Conservation (phyloP, 2,888 invertebrate species). For the Caenorhabditis auriculariae region DNA sequence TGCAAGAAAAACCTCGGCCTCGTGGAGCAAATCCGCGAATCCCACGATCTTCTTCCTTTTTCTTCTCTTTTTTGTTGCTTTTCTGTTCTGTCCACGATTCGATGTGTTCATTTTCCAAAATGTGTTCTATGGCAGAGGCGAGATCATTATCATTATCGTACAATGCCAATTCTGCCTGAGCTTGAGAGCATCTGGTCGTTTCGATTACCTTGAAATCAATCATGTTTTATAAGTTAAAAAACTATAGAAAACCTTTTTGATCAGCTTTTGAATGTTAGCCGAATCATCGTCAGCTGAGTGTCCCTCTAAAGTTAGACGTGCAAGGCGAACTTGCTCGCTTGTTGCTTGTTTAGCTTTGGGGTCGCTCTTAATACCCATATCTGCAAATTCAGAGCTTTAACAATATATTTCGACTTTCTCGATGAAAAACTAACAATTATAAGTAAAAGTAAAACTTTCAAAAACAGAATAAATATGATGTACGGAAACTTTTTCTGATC, state of each 20-base stretch:
- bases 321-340: constrained; percentile 43
- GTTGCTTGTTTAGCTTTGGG: constrained; percentile 34
- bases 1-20: neutral
- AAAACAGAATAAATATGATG: no score
- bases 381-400: neutral
- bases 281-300: constrained; percentile 34
- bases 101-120: constrained; percentile 44
- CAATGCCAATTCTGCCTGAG: constrained; percentile 57
- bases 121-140: constrained; percentile 47
- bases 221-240: neutral
- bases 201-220: constrained; percentile 52
- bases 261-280: constrained; percentile 35
- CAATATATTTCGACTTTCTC: no score
- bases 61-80: constrained; percentile 46
- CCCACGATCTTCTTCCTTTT: constrained; percentile 29
- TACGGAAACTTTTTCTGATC: no score
- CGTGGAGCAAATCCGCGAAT: neutral
- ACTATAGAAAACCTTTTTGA: constrained; percentile 37
- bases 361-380: constrained; percentile 47
- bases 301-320: constrained; percentile 38
- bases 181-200: constrained; percentile 51
- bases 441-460: no score
- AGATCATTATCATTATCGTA: constrained; percentile 52
- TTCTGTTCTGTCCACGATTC: constrained; percentile 54
- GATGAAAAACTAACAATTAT: no score